Evolutionary conservation across 37 sponge, comb jelly and placozoan genomes (phyloP), one percentile per base, ranked within the genome.

Genomic region (Crambe crambe): DNA sequence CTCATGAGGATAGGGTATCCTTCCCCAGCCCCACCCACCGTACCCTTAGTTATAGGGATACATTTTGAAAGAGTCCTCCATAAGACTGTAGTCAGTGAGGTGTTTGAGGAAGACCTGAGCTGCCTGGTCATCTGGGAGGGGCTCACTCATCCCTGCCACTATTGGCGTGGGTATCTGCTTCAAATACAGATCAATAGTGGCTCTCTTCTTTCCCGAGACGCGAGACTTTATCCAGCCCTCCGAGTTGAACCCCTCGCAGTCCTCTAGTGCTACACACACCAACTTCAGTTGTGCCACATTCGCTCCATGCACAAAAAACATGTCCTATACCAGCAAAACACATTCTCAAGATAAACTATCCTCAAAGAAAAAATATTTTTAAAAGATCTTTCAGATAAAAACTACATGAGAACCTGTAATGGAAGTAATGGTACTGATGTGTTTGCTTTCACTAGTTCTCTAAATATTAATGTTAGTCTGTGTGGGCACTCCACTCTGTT

Each of bases 181-280:
- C 26, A 90, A 34, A 70, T 90, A 90, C 22, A 90, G 68, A 22
- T 76, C 67, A 23, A 67, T 36, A 27, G 80, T 3, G 0, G 72
- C 56, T 40, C 60, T 30, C 44, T n/a, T 47, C 67, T 85, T 85
- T 3, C 37, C 34, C n/a, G 41, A 29, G 1, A 81, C 47, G 4
- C 70, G 40, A 3, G 70, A 72, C 73, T 90, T 90, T 25, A 90
- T 37, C 90, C 86, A 85, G n/a, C 90, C 90, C 1, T 76, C 65
- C 21, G 71, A 68, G 65, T 85, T 85, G 73, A 90, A 90, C 5
- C 86, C 90, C 25, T 70, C 56, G 34, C 90, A 90, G 27, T 70
- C 74, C 0, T 38, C 37, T 20, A 90, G 51, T 5, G 77, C 71
- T 3, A 86, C 37, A 31, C 90, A 90, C 1, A 85, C 62, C 26